A percentile compares a stretch with the other conserved stretches of the same genome.
Conservation (phyloP, 2,113 vertebrate genomes). For the Sclerurus mexicanus region DNA sequence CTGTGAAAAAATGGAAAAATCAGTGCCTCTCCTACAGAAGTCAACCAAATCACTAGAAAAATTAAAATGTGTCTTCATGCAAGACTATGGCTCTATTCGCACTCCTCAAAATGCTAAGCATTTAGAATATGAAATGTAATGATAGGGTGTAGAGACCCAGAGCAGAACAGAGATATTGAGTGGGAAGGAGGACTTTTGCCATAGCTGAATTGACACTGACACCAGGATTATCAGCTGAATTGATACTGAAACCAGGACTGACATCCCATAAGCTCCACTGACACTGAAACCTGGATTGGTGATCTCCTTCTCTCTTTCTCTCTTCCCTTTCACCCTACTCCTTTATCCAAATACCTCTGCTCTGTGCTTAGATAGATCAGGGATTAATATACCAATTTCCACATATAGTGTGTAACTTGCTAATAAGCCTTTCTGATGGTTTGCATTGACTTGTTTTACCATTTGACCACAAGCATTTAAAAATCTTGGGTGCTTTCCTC, state of each 20-base stretch:
- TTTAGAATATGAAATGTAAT: not conserved
- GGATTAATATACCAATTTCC: not conserved
- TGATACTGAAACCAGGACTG: not conserved
- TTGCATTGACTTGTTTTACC: not conserved
- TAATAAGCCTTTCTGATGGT: too few species aligned
- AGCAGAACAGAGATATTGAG: not conserved
- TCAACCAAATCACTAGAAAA: not conserved
- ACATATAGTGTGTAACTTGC: not conserved
- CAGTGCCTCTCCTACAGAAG: not conserved
- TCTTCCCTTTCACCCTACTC: not conserved
- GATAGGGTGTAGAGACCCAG: not conserved
- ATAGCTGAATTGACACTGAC: not conserved
- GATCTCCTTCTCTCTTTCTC: not conserved
- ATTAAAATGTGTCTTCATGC: not conserved
- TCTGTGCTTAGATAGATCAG: not conserved
- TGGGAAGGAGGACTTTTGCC: not conserved
- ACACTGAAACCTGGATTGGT: not conserved
- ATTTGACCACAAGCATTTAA: not conserved
- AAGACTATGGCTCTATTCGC: accelerated
- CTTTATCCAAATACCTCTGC: not conserved
- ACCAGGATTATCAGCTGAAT: not conserved
- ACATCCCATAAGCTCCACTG: not conserved
- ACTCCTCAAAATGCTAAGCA: not conserved
- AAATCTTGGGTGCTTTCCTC: not conserved
- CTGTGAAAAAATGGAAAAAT: not conserved